These are phyloP conservation scores for Sycophila sp. DNA, from an alignment of 1,140 invertebrate species.

Conservation along the genomic window DNA sequence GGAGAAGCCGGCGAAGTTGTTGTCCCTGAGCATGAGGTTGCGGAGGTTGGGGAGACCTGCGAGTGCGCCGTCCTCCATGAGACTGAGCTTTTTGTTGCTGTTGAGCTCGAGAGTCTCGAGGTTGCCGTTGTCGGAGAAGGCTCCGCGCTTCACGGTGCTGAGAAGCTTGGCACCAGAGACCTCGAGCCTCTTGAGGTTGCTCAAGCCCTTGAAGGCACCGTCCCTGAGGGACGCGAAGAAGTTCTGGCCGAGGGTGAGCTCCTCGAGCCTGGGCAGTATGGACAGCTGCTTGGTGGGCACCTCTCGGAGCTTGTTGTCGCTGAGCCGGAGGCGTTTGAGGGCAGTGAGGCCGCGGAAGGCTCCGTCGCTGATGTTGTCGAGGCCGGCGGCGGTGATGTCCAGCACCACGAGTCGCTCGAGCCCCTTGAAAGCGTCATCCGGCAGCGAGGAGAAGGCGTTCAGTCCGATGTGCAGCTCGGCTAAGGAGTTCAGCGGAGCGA, in stretches of 20 bases:
- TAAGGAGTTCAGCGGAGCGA: constrained; percentile 76
- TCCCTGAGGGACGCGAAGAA: constrained; percentile 75
- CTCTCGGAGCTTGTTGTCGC: constrained; percentile 78
- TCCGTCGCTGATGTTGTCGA: constrained; percentile 78
- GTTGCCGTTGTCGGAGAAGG: constrained; percentile 83
- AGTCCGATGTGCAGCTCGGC: constrained; percentile 85
- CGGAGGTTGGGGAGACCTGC: constrained; percentile 81
- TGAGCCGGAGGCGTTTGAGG: constrained; percentile 78
- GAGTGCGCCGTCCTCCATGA: constrained; percentile 79
- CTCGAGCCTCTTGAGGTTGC: constrained; percentile 79
- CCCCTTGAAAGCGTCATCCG: constrained; percentile 79
- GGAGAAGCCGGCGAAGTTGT: constrained; percentile 77
- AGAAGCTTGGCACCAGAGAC: constrained; percentile 79
- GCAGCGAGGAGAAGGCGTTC: constrained; percentile 80
- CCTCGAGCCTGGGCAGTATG: constrained; percentile 78
- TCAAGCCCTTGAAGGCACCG: constrained; percentile 80
- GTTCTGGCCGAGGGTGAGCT: constrained; percentile 85
- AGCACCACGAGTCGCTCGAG: constrained; percentile 78
- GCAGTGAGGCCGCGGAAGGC: constrained; percentile 81
- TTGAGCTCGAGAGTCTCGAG: constrained; percentile 80
- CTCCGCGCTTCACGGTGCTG: constrained; percentile 76
- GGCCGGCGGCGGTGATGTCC: constrained; percentile 81
- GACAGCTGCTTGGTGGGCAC: constrained; percentile 81
- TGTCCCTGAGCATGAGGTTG: constrained; percentile 80
- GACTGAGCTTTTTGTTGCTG: constrained; percentile 78